phyloP scores from a whole-genome alignment of 2,113 vertebrate species.

The Protomyctophum bolini region DNA sequence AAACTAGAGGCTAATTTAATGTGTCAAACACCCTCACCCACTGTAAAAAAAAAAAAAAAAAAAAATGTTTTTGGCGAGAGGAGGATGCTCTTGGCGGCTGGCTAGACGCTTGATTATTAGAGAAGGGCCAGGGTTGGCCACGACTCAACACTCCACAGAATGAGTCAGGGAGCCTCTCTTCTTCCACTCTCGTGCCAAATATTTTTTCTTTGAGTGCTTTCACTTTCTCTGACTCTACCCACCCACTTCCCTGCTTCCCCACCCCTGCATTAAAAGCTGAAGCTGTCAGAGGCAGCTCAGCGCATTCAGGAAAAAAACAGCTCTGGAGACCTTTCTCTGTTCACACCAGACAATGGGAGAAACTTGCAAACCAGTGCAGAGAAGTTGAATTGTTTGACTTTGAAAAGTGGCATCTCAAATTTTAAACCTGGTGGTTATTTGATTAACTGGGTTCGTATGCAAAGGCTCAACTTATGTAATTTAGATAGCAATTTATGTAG shows the following conservation, averaged over 20 bases:
- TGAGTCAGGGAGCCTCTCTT: constrained; percentile 50
- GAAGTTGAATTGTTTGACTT: constrained; percentile 32
- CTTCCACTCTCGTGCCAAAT: constrained; percentile 57
- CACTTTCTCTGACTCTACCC: background rate
- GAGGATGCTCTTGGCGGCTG: constrained; percentile 48
- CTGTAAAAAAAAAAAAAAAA: too few relatives aligned
- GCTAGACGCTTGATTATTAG: constrained; percentile 69
- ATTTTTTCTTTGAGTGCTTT: constrained; percentile 50
- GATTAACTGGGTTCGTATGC: background rate
- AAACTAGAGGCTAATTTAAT: too few relatives aligned
- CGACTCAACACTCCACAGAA: constrained; percentile 42
- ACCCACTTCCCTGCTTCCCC: background rate
- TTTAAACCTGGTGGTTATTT: constrained; percentile 31
- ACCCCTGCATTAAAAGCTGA: constrained; percentile 37
- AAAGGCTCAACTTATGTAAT: too few relatives aligned
- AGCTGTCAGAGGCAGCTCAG: constrained; percentile 41
- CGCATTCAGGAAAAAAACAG: constrained; percentile 40
- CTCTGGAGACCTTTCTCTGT: background rate
- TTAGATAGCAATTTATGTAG: too few relatives aligned
- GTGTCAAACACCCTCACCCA: background rate
- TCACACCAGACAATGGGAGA: constrained; percentile 15
- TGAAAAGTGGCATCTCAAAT: constrained; percentile 34
- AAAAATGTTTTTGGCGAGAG: constrained; percentile 48
- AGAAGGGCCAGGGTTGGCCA: constrained; percentile 43
- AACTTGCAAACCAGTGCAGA: constrained; percentile 42